These are phyloP conservation scores for Dromius quadrimaculatus DNA, from an alignment of 2,888 invertebrate species.

Conservation along the genomic window DNA sequence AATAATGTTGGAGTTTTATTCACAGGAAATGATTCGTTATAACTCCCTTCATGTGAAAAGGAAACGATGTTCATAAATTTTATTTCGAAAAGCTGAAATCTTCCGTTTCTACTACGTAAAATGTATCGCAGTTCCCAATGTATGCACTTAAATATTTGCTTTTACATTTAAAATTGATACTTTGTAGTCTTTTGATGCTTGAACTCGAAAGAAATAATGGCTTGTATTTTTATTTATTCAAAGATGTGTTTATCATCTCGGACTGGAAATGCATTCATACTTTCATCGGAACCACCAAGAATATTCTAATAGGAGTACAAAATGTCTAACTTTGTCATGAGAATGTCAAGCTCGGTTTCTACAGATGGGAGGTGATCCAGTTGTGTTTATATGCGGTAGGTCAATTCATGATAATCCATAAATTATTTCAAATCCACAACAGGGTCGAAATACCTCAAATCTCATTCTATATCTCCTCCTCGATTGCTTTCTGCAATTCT, in stretches of 20 bases:
- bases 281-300: too few relatives aligned
- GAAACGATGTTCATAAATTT: conserved; percentile 30
- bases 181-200: background rate
- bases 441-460: too few relatives aligned
- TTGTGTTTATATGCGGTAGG: too few relatives aligned
- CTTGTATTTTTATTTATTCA: background rate
- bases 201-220: background rate
- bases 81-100: conserved; percentile 29
- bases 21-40: conserved; percentile 12
- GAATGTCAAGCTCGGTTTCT: too few relatives aligned
- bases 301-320: too few relatives aligned
- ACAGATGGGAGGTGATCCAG: too few relatives aligned
- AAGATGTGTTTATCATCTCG: background rate
- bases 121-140: conserved; percentile 20
- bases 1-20: too few relatives aligned
- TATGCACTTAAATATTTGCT: conserved; percentile 16
- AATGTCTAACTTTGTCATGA: too few relatives aligned
- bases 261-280: too few relatives aligned
- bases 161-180: background rate
- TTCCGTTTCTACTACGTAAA: conserved; percentile 9
- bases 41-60: conserved; percentile 18
- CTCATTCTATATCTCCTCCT: background rate
- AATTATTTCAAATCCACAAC: too few relatives aligned
- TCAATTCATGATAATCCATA: too few relatives aligned
- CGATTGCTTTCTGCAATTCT: background rate